Evolutionary conservation across 1,140 invertebrate genomes (phyloP), one percentile per base, ranked within the genome.

Genomic region (Dendroctonus valens): DNA sequence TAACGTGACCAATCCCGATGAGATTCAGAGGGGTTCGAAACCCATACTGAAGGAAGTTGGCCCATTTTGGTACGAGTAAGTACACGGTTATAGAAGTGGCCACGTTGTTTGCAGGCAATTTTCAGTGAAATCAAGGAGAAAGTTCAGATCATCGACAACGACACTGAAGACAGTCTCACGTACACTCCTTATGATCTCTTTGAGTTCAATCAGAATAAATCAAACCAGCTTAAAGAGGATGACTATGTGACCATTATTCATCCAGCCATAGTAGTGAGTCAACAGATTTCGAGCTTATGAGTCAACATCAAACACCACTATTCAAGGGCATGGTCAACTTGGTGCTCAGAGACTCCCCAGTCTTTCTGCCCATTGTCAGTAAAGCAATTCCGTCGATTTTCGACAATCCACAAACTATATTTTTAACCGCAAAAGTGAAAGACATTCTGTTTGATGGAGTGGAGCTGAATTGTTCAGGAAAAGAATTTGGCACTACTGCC

Each of bases 31-130:
- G 40, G 77, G 77, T 7, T 69, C 69, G 12, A 69, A 26, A 41
- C 89, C 90, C 0, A 83, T 83, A 7, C 68, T 92, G 0, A 79
- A 90, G 72, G 87, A 92, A 83, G 72, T 91, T 6, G 90, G 90
- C 52, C 90, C 90, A 1, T 91, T 83, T 77, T 84, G 86, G 73
- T 91, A 89, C 76, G 86, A 90, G 90, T 92, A 79, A 86, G 84
- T 70, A 65, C 55, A 39, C 49, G 2, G 50, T 26, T 26, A 40
- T 39, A 40, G 37, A 52, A 40, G 11, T 55, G 11, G 12, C 39
- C 7, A 55, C 49, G 41, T 37, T 11, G 39, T 50, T 58, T 46
- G 12, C 48, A 60, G 26, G 40, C 9, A 59, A 15, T 57, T 70
- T 69, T 52, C 40, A 74, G 73, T 64, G 71, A 71, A 54, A 70